Conservation (phyloP, 2,888 invertebrate species). For the Lasioglossum vierecki region DNA sequence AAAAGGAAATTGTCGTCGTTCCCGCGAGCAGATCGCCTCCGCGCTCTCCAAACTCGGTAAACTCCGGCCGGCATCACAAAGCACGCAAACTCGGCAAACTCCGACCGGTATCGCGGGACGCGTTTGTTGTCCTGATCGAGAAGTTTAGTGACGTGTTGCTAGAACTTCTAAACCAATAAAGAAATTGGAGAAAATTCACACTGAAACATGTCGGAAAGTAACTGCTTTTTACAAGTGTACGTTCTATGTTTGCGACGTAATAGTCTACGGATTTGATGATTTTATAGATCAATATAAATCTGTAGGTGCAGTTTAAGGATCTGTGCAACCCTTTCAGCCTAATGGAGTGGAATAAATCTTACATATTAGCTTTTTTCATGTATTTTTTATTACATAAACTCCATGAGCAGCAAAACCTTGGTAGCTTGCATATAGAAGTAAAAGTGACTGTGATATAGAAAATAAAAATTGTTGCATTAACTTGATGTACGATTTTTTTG, state of each 20-base stretch:
- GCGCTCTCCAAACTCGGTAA: not conserved
- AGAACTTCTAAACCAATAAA: not conserved
- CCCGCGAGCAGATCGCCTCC: constrained; percentile 56
- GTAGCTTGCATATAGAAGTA: no score
- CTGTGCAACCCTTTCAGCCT: no score
- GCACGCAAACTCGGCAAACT: not conserved
- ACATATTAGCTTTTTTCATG: no score
- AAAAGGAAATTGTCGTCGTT: constrained; percentile 2
- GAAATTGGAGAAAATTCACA: not conserved
- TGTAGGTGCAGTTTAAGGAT: no score
- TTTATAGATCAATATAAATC: not conserved
- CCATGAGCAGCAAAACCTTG: no score
- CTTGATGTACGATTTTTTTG: no score
- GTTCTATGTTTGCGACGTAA: not conserved
- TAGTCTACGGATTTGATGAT: no score
- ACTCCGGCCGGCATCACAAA: constrained; percentile 1
- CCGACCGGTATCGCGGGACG: constrained; percentile 3
- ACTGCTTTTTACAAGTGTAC: not conserved
- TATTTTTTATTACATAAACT: no score
- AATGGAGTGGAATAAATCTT: no score
- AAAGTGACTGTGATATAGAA: no score
- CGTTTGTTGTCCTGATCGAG: not conserved
- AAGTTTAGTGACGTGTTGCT: not conserved
- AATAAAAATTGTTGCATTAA: no score
- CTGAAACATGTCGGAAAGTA: no score